phyloP scores from a whole-genome alignment of 2,888 invertebrate genomes.

The Gibbula magus region DNA sequence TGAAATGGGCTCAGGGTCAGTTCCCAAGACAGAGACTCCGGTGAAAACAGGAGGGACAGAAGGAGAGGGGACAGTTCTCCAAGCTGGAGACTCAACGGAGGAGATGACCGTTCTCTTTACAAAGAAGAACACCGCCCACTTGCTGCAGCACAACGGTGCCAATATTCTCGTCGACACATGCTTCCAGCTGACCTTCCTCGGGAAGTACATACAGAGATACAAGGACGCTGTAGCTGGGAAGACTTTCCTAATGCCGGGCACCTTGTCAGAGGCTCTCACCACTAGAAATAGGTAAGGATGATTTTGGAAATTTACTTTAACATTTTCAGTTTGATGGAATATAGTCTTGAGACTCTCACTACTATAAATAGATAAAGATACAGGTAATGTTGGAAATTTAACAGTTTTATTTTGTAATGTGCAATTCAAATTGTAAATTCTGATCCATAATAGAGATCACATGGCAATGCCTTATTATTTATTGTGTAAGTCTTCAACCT shows the following conservation, averaged over 20 bases:
- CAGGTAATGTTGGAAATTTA: no score
- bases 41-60: conserved; percentile 58
- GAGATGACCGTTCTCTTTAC: conserved; percentile 81
- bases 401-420: no score
- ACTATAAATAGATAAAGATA: no score
- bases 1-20: conserved; percentile 46
- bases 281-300: conserved; percentile 80
- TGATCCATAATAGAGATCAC: no score
- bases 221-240: conserved; percentile 82
- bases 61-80: conserved; percentile 66
- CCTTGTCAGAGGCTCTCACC: conserved; percentile 84
- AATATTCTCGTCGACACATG: conserved; percentile 88
- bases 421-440: no score
- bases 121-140: conserved; percentile 84
- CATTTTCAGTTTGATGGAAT: no score
- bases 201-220: conserved; percentile 80
- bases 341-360: no score
- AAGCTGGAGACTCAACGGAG: conserved; percentile 62
- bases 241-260: conserved; percentile 80
- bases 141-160: conserved; percentile 89
- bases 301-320: no score
- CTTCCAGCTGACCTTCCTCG: conserved; percentile 83
- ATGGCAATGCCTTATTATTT: no score
- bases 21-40: conserved; percentile 30
- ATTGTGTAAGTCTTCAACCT: no score